Evolutionary conservation across 1,140 invertebrate genomes (phyloP).

Genomic region (Trichonephila clavata): DNA sequence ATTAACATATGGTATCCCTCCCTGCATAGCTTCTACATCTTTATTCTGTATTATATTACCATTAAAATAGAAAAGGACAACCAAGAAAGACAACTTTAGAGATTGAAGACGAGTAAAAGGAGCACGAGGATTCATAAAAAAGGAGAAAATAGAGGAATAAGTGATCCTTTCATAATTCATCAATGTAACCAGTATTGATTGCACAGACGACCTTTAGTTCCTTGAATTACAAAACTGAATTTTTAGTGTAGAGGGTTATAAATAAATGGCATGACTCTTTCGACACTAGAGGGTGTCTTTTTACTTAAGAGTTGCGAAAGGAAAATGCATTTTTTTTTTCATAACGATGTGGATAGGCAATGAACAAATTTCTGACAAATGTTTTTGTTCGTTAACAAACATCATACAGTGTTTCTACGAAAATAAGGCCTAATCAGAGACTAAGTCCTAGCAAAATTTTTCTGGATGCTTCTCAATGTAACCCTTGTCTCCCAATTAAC

Average conservation of each 20-base stretch:
- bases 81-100: background rate
- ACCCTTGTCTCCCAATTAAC: too few species aligned
- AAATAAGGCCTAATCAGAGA: too few species aligned
- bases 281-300: background rate
- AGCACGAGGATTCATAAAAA: background rate
- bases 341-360: background rate
- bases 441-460: too few species aligned
- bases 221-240: background rate
- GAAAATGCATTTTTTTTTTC: background rate
- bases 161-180: background rate
- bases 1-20: background rate
- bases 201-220: background rate
- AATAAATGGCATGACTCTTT: background rate
- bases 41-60: background rate
- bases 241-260: background rate
- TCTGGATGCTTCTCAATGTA: too few species aligned
- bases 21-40: background rate
- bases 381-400: background rate
- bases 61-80: background rate
- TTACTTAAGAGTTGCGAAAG: background rate
- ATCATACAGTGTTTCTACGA: background rate
- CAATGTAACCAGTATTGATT: background rate
- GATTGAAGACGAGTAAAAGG: background rate
- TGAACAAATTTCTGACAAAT: background rate
- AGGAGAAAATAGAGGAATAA: too few species aligned